Evolutionary conservation across 2,113 vertebrate genomes (phyloP).

Genomic region (Hyperoodon ampullatus): DNA sequence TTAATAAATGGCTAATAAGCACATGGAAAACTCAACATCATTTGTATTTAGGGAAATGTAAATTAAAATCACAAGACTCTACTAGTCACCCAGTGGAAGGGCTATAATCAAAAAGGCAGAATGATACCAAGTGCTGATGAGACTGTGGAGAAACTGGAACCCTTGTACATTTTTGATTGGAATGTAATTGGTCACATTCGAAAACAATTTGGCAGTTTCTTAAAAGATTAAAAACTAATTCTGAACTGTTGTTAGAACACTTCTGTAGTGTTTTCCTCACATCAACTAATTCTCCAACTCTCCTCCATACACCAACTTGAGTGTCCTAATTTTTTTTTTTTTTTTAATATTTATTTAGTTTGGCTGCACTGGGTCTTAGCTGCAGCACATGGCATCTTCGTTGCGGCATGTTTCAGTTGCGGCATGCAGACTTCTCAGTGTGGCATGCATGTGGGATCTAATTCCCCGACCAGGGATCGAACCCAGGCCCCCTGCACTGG

Average conservation of each 20-base stretch:
- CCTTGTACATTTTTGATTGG: background rate
- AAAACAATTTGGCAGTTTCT: background rate
- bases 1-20: background rate
- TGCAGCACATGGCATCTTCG: too few relatives aligned
- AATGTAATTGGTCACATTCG: background rate
- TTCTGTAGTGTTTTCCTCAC: background rate
- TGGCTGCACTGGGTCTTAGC: too few relatives aligned
- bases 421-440: too few relatives aligned
- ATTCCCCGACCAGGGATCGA: too few relatives aligned
- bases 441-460: too few relatives aligned
- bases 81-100: background rate
- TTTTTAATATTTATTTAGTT: too few relatives aligned
- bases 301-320: background rate
- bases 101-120: background rate
- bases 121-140: background rate
- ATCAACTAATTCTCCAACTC: background rate
- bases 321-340: too few relatives aligned
- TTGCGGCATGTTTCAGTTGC: too few relatives aligned
- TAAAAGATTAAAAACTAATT: background rate
- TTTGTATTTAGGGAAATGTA: background rate
- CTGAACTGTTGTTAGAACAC: background rate
- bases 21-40: background rate
- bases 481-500: too few relatives aligned
- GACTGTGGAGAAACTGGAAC: background rate
- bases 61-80: background rate